These are phyloP conservation scores for Pemphigus obesinymphae DNA, from an alignment of 1,140 invertebrate species.

Conservation along the genomic window DNA sequence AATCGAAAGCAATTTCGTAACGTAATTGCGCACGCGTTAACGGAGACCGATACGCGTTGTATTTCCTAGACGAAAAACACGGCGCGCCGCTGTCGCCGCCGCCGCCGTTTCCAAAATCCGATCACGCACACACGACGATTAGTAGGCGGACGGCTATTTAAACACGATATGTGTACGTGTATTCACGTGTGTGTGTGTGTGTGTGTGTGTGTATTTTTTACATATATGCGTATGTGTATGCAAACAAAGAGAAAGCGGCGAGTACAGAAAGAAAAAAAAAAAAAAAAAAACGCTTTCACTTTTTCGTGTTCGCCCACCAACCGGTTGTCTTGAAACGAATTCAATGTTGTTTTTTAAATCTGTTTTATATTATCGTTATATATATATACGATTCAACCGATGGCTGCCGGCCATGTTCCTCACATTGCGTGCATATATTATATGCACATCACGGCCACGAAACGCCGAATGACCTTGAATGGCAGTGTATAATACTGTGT, in stretches of 20 bases:
- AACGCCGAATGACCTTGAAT: neutral
- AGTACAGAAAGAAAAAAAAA: too few species aligned
- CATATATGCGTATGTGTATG: neutral
- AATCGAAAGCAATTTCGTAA: neutral
- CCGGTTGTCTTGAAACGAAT: neutral
- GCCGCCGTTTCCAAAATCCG: neutral
- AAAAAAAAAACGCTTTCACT: conserved; percentile 40
- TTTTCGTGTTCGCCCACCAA: conserved; percentile 28
- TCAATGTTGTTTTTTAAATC: too few species aligned
- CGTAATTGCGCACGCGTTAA: neutral
- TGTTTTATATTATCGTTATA: neutral
- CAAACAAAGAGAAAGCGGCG: conserved; percentile 33
- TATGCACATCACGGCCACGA: neutral
- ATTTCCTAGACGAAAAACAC: neutral
- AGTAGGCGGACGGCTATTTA: neutral
- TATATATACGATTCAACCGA: too few species aligned
- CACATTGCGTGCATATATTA: too few species aligned
- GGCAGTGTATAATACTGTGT: too few species aligned
- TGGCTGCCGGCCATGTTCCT: neutral
- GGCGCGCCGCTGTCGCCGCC: neutral
- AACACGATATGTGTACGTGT: neutral
- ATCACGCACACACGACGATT: neutral
- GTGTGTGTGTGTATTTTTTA: neutral
- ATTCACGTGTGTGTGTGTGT: neutral
- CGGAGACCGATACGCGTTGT: neutral